These are phyloP conservation scores for Caenorhabditis inopinata DNA, from an alignment of 1,140 invertebrate species.

Conservation along the genomic window DNA sequence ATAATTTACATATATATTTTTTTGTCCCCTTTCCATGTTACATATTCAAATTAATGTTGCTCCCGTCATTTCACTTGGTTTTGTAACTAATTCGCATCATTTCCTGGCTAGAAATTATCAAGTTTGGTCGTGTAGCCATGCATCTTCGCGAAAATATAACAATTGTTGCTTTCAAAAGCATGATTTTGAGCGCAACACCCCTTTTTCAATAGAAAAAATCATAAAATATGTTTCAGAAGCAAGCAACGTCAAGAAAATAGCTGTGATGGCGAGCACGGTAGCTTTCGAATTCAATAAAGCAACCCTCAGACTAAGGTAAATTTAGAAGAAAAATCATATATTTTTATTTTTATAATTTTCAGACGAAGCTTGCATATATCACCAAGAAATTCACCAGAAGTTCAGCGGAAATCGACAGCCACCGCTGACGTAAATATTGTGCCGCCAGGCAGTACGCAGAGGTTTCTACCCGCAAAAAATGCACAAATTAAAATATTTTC, in stretches of 20 bases:
- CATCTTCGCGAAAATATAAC: no score
- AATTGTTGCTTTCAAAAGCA: no score
- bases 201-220: no score
- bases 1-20: no score
- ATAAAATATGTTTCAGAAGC: not conserved
- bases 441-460: not conserved
- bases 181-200: no score
- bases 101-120: not conserved
- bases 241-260: constrained; percentile 4
- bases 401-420: not conserved
- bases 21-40: not conserved
- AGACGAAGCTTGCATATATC: not conserved
- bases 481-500: not conserved
- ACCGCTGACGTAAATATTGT: not conserved
- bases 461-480: no score
- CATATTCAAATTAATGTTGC: constrained; percentile 4
- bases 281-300: constrained; percentile 25
- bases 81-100: not conserved
- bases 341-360: no score
- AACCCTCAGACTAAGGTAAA: not conserved
- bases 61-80: not conserved
- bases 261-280: constrained; percentile 6
- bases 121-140: no score
- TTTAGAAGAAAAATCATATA: no score
- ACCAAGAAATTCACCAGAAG: constrained; percentile 1